These are phyloP conservation scores for Sinella curviseta DNA, from an alignment of 1,140 invertebrate species.

Conservation along the genomic window DNA sequence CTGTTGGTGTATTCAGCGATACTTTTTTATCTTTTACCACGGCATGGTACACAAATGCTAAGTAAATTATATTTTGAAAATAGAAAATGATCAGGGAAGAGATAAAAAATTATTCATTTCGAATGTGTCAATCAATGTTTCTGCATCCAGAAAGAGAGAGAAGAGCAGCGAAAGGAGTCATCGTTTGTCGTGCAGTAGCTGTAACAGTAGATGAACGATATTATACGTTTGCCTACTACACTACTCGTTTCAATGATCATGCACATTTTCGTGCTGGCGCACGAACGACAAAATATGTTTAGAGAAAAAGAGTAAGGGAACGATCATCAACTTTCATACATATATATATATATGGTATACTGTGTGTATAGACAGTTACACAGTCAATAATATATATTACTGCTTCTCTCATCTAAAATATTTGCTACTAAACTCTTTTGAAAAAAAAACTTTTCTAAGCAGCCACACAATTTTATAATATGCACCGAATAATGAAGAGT, in stretches of 20 bases:
- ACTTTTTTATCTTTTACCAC: neutral
- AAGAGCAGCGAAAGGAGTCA: too few relatives aligned
- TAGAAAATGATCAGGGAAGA: slow-evolving; percentile 24
- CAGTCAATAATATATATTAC: too few relatives aligned
- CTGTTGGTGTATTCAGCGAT: too few relatives aligned
- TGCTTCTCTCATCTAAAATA: neutral
- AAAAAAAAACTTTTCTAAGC: neutral
- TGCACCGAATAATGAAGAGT: neutral
- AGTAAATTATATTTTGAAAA: slow-evolving; percentile 20
- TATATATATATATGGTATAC: neutral
- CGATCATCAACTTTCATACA: neutral
- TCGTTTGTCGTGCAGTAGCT: neutral
- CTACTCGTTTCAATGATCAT: neutral
- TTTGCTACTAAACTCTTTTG: neutral
- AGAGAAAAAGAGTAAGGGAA: slow-evolving; percentile 9
- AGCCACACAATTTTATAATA: too few relatives aligned
- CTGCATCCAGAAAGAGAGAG: neutral
- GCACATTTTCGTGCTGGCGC: slow-evolving; percentile 1
- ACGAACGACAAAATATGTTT: too few relatives aligned
- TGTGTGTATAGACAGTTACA: too few relatives aligned
- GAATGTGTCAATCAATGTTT: slow-evolving; percentile 37
- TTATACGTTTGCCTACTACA: too few relatives aligned
- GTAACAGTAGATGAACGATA: neutral
- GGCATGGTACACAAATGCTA: neutral
- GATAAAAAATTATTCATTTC: slow-evolving; percentile 41